phyloP scores from a whole-genome alignment of 2,797 vertebrate genomes.

The Alosa sapidissima region DNA sequence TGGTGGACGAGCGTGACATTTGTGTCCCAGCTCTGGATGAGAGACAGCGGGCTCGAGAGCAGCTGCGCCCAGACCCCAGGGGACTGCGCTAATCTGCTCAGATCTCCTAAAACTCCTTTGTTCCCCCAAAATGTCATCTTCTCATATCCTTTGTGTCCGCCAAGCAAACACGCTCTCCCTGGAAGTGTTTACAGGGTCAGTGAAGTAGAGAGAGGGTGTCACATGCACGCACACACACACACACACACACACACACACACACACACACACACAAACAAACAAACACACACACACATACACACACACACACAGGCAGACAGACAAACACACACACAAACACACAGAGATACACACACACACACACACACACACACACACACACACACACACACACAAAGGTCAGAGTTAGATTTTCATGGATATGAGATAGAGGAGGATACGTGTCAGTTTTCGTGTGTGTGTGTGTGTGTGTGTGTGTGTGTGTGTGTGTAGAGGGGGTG shows the following conservation, averaged over 20 bases:
- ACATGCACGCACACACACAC: conserved; percentile 25
- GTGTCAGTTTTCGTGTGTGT: background rate
- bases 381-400: background rate
- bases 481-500: background rate
- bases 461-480: conserved; percentile 6
- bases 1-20: conserved; percentile 39
- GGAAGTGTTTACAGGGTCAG: conserved; percentile 30
- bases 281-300: background rate
- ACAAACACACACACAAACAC: background rate
- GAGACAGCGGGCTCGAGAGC: background rate
- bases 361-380: background rate
- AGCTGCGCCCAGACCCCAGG: conserved; percentile 27
- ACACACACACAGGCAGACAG: background rate
- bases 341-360: background rate
- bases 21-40: conserved; percentile 26
- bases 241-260: background rate
- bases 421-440: background rate
- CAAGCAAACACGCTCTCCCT: background rate
- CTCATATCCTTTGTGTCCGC: conserved; percentile 17
- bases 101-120: conserved; percentile 32
- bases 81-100: conserved; percentile 13
- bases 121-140: conserved; percentile 39
- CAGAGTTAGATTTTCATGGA: conserved; percentile 6
- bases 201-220: conserved; percentile 3
- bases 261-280: background rate